Conservation (phyloP, 2,113 vertebrate genomes). For the Halichoerus grypus region DNA sequence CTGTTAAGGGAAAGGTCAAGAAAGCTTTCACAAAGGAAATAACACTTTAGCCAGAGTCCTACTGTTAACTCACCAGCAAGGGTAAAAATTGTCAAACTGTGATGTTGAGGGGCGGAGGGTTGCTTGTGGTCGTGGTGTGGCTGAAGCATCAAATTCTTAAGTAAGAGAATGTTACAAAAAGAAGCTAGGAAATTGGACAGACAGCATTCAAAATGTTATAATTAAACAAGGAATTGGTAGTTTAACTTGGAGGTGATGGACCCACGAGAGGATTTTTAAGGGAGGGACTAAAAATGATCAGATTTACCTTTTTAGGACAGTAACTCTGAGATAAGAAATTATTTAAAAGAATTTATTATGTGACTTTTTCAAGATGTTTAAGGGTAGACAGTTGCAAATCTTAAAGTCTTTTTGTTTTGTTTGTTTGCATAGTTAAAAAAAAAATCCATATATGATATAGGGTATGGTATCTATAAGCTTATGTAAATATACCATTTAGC, state of each 20-base stretch:
- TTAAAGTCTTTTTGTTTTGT: background rate
- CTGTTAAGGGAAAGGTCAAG: background rate
- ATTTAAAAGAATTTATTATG: background rate
- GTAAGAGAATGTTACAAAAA: background rate
- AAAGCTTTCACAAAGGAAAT: conserved; percentile 59
- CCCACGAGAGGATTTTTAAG: background rate
- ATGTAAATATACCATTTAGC: background rate
- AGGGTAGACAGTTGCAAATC: background rate
- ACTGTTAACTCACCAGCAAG: background rate
- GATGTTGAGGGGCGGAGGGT: background rate
- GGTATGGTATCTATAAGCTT: background rate
- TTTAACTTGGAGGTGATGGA: background rate
- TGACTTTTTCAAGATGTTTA: background rate
- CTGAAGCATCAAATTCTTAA: background rate
- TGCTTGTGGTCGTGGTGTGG: background rate
- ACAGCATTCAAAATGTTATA: background rate
- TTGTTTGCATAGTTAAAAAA: background rate
- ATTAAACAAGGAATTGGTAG: conserved; percentile 20
- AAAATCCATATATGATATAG: background rate
- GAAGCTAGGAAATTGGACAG: background rate
- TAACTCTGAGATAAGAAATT: background rate
- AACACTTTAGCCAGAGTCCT: conserved; percentile 29
- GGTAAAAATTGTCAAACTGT: conserved; percentile 9
- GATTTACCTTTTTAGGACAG: background rate
- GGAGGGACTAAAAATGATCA: background rate